A percentile compares a stretch with the other conserved stretches of the same genome.
Conservation (phyloP, 2,888 invertebrate genomes). For the Morpho helenor region DNA sequence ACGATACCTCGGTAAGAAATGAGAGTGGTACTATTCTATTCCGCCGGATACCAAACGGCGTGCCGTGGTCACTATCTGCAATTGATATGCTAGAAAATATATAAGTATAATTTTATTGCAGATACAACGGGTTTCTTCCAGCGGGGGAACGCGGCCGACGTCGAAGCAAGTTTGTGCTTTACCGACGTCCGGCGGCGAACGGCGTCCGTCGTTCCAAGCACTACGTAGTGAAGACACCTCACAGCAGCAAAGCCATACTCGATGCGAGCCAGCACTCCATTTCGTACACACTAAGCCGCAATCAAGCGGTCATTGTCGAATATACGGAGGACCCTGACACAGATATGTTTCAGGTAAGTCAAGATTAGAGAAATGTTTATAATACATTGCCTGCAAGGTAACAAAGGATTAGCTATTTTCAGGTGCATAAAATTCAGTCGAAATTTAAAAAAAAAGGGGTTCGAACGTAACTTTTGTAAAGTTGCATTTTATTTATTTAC, state of each 20-base stretch:
- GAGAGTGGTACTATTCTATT: no score
- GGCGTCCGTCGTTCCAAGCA: constrained; percentile 97
- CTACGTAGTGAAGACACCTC: constrained; percentile 97
- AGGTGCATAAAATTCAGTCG: no score
- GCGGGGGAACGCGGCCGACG: constrained; percentile 96
- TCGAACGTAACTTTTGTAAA: no score
- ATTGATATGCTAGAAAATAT: no score
- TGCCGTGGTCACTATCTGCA: no score
- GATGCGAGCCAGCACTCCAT: constrained; percentile 97
- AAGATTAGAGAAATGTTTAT: neutral
- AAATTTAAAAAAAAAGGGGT: no score
- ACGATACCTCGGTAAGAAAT: no score
- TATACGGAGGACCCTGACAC: constrained; percentile 97
- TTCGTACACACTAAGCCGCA: constrained; percentile 96
- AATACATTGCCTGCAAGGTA: no score
- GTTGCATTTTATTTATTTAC: no score
- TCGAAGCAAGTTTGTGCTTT: constrained; percentile 95
- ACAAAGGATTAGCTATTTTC: no score
- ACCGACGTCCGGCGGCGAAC: constrained; percentile 90
- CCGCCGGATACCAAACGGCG: no score
- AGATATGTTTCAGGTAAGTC: constrained; percentile 98
- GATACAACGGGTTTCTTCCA: constrained; percentile 96
- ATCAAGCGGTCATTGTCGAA: constrained; percentile 98
- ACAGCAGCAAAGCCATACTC: constrained; percentile 95
- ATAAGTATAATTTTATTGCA: constrained; percentile 43